phyloP scores from a whole-genome alignment of 2,113 vertebrate species.

The Ptychochromis oligacanthus region DNA sequence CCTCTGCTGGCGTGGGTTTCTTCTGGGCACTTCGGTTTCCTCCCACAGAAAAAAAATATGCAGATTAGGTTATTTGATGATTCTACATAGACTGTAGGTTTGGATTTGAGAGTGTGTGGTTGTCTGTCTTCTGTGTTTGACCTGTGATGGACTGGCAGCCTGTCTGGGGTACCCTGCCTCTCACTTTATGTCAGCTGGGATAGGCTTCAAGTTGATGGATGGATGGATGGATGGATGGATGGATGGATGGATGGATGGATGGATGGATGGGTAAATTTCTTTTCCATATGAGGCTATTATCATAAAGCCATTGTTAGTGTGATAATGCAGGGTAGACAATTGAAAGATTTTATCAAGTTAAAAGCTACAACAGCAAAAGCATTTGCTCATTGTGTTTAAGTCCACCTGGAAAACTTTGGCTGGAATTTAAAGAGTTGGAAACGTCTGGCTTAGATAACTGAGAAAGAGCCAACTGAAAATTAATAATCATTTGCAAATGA shows the following conservation, averaged over 20 bases:
- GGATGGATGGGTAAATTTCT: neutral
- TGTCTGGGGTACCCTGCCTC: neutral
- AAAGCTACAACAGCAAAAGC: too few species aligned
- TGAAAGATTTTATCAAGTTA: neutral
- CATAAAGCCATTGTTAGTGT: neutral
- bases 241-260: too few species aligned
- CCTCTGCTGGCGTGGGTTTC: neutral
- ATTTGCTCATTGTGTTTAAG: neutral
- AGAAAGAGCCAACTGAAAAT: constrained; percentile 45
- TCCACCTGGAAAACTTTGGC: neutral
- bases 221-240: too few species aligned
- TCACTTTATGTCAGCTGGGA: neutral
- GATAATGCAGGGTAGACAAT: neutral
- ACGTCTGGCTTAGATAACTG: constrained; percentile 11
- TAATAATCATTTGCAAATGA: constrained; percentile 59
- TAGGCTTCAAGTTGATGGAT: neutral
- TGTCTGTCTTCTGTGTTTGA: neutral
- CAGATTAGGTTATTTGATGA: neutral
- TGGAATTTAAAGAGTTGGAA: constrained; percentile 23
- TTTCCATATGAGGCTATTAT: neutral
- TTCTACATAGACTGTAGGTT: neutral
- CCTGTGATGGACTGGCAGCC: neutral
- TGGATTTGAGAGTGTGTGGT: neutral
- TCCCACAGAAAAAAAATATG: neutral
- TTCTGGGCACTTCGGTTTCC: neutral